phyloP scores from a whole-genome alignment of 2,797 vertebrate species.

The Lepilemur ruficaudatus region DNA sequence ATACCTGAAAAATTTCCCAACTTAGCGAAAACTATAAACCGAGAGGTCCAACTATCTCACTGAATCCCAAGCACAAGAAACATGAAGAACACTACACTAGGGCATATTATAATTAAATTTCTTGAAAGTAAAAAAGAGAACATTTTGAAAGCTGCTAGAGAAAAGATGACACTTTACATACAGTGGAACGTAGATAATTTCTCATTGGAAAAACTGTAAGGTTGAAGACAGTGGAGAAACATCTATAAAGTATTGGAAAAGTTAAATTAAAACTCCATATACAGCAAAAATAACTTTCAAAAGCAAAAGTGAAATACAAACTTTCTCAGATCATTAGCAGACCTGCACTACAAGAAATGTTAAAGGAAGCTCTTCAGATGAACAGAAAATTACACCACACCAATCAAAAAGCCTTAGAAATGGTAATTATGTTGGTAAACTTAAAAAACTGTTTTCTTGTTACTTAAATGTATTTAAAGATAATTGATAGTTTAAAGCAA shows the following conservation, averaged over 20 bases:
- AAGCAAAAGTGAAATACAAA: not conserved
- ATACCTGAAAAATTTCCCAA: not conserved
- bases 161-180: not conserved
- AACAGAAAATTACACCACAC: not conserved
- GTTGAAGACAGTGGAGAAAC: not conserved
- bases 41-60: not conserved
- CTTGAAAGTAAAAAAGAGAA: not conserved
- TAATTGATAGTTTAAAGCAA: constrained; percentile 36
- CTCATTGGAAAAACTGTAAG: not conserved
- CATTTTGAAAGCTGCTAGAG: not conserved
- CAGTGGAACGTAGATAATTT: not conserved
- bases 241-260: not conserved
- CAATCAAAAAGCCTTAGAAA: constrained; percentile 33
- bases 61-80: not conserved
- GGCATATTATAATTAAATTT: not conserved
- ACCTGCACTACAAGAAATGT: not conserved
- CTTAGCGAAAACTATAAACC: not conserved
- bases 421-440: not conserved
- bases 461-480: constrained; percentile 14
- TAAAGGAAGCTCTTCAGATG: not conserved
- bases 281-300: constrained; percentile 12
- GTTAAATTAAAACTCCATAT: not conserved
- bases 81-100: not conserved
- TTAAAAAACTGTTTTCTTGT: not conserved
- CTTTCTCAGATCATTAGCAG: constrained; percentile 13